These are phyloP conservation scores for Koerneria pararmatus DNA, from an alignment of 2,888 invertebrate genomes.

Conservation along the genomic window DNA sequence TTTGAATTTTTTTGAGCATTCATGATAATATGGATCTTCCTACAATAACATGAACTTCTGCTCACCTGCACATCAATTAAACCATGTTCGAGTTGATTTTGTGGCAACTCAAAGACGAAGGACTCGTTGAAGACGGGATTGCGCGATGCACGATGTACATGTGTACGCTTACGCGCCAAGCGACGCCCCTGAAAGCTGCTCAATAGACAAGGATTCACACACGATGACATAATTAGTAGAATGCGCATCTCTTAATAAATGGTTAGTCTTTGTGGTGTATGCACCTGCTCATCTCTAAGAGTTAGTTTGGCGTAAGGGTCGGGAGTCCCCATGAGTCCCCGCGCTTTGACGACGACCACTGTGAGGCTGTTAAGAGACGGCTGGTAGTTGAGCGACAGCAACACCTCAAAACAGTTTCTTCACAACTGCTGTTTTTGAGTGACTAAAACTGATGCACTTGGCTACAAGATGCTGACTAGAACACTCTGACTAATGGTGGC, in stretches of 20 bases:
- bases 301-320: constrained; percentile 98
- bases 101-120: constrained; percentile 90
- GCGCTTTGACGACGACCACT: constrained; percentile 82
- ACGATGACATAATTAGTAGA: neutral
- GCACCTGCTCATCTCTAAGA: constrained; percentile 79
- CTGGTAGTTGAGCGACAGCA: constrained; percentile 95
- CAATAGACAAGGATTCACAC: no score
- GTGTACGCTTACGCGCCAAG: neutral
- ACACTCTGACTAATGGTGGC: no score
- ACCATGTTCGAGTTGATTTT: constrained; percentile 34
- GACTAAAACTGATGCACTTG: neutral
- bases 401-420: constrained; percentile 68
- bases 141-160: constrained; percentile 67
- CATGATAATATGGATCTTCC: no score
- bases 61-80: constrained; percentile 44
- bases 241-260: constrained; percentile 85
- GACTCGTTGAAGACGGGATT: constrained; percentile 99
- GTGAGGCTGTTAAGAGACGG: constrained; percentile 91
- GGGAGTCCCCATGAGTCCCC: constrained; percentile 40
- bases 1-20: no score
- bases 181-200: no score
- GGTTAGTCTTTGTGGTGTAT: constrained; percentile 96
- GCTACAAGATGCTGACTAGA: no score
- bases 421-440: neutral
- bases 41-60: neutral